Evolutionary conservation across 2,113 vertebrate genomes (phyloP).

Genomic region (Xiphophorus hellerii): DNA sequence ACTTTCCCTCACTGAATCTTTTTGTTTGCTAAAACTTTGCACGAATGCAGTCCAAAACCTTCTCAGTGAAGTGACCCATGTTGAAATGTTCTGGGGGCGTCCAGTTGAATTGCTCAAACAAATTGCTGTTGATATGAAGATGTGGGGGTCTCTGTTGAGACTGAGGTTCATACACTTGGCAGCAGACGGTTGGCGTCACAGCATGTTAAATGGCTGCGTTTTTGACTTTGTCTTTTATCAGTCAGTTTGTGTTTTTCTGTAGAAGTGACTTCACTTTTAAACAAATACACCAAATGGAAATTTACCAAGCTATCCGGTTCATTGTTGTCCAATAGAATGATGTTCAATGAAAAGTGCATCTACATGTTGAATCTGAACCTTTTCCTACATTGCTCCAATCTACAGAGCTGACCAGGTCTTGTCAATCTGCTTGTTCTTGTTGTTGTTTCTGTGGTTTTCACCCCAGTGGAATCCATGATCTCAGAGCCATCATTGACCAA

Average conservation of each 20-base stretch:
- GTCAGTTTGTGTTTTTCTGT: slow-evolving; percentile 3
- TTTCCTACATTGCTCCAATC: background rate
- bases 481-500: too few relatives aligned
- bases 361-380: background rate
- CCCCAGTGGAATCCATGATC: too few relatives aligned
- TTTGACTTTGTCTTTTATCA: slow-evolving; percentile 48
- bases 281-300: slow-evolving; percentile 20
- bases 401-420: background rate
- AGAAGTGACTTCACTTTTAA: slow-evolving; percentile 11
- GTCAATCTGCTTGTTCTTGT: background rate
- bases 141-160: slow-evolving; percentile 55
- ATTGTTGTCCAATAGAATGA: slow-evolving; percentile 5
- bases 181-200: slow-evolving; percentile 1
- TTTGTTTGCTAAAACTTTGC: slow-evolving; percentile 66
- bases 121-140: slow-evolving; percentile 73
- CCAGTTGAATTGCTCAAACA: slow-evolving; percentile 61
- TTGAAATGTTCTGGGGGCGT: slow-evolving; percentile 63
- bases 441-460: background rate
- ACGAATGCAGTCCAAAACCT: slow-evolving; percentile 63
- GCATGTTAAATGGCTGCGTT: slow-evolving; percentile 22
- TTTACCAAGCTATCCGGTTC: slow-evolving; percentile 7
- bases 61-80: slow-evolving; percentile 69
- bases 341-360: background rate
- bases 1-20: slow-evolving; percentile 50
- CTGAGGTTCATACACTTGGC: slow-evolving; percentile 41